Base-by-base conservation (phyloP, 2,888 invertebrate species). In the Ornithoptera priamus region DNA sequence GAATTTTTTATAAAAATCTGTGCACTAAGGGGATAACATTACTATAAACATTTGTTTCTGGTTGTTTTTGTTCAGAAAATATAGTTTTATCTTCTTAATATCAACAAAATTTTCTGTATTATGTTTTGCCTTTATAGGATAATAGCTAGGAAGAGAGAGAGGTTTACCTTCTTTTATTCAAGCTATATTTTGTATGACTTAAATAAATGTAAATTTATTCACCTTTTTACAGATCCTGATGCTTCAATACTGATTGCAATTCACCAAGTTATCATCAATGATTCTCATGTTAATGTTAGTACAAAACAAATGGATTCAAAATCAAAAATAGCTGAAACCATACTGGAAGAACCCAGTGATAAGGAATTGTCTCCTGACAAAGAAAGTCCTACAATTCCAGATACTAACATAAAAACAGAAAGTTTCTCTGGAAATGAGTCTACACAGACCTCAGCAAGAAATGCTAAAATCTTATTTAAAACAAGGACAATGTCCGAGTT, bases 401-500 rank as follows among this genome's bases (percentile, higher is more conserved):
- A 90, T 1, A 73, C 78, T 1, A 62, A 75, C 0, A 68, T 75
- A 0, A 90, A 90, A 74, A 78, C 85, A 18, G 85, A 83, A 56
- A 90, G 89, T 71, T 90, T 86, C 87, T 78, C 85, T 6, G 77
- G 81, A 1, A 85, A 76, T 53, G 89, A 89, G 2, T 75, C 84
- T 0, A 78, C 80, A 30, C 83, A 83, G 69, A 85, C 82, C 65
- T 87, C 88, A 2, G 85, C 89, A 72, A 88, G 89, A 85, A 86
- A 85, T 81, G 82, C 93, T 39, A 85, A 90, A 79, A 85, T 88
- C 78, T 74, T 90, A 7, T 93, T 84, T 72, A 92, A 93, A 83
- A 91, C 87, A 0, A 83, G 92, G 80, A 93, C 93, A 15, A 72
- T 93, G 65, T 93, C 93, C 0, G 89, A 87, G 0, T 76, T 93